Evolutionary conservation across 2,888 invertebrate genomes (phyloP).

Genomic region (Tinea semifulvella): DNA sequence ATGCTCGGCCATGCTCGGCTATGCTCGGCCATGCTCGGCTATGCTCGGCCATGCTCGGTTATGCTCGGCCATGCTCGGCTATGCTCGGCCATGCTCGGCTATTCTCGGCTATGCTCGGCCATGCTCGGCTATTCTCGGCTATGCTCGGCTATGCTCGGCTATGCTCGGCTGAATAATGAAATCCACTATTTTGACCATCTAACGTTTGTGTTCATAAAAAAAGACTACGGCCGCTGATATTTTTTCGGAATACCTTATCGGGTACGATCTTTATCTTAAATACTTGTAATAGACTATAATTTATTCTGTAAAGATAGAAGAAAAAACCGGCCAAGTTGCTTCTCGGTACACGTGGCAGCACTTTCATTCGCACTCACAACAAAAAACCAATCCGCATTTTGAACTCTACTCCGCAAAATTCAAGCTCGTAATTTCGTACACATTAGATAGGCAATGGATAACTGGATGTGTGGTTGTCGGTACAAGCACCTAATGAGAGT

Average conservation of each 20-base stretch:
- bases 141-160: no score
- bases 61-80: no score
- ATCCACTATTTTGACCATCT: constrained; percentile 18
- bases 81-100: no score
- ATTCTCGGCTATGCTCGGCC: no score
- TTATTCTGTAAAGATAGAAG: constrained; percentile 39
- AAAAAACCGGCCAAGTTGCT: constrained; percentile 28
- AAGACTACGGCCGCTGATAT: constrained; percentile 16
- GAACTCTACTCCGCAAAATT: not conserved
- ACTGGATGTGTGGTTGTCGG: constrained; percentile 5
- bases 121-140: no score
- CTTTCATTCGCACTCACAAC: not conserved
- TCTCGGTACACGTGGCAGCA: constrained; percentile 5
- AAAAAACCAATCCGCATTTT: not conserved
- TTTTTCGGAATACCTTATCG: constrained; percentile 30
- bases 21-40: no score
- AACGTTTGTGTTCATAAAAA: constrained; percentile 14
- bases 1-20: no score
- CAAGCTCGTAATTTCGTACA: not conserved
- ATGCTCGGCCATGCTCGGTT: no score
- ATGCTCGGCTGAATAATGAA: no score
- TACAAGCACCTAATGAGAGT: constrained; percentile 27
- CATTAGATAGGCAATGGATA: not conserved
- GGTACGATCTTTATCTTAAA: constrained; percentile 50
- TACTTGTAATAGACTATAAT: constrained; percentile 54